phyloP scores from a whole-genome alignment of 23 tunicate genomes.

The Halocynthia aurantium region DNA sequence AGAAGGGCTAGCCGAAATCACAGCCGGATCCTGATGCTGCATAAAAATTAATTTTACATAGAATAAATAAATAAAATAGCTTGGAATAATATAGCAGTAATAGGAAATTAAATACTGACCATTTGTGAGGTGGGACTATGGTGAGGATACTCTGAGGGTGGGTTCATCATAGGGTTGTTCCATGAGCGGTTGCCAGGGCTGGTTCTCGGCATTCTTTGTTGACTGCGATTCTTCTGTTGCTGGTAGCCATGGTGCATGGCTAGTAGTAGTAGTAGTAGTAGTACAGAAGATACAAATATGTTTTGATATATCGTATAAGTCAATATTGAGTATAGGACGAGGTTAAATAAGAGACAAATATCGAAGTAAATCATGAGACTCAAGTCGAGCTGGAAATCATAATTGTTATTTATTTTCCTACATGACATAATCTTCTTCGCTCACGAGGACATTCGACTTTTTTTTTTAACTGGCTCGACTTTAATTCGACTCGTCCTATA shows the following conservation, averaged over 20 bases:
- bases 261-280: background rate
- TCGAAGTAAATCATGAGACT: too few species aligned
- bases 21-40: conserved; percentile 20
- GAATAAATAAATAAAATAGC: background rate
- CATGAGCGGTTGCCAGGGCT: conserved; percentile 4
- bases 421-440: too few species aligned
- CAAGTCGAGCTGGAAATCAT: too few species aligned
- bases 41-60: background rate
- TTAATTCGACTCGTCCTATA: background rate
- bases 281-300: background rate
- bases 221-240: conserved; percentile 11
- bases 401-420: too few species aligned
- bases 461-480: background rate
- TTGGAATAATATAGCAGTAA: background rate
- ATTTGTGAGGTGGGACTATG: conserved; percentile 16
- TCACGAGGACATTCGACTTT: background rate
- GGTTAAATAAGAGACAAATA: too few species aligned
- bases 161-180: background rate
- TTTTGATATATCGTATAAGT: background rate
- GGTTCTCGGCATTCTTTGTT: background rate
- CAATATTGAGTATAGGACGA: background rate
- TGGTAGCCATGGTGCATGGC: conserved; percentile 23
- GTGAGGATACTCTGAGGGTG: conserved; percentile 10
- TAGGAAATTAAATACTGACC: background rate
- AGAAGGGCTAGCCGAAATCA: conserved; percentile 1